A percentile compares a stretch with the other conserved stretches of the same genome.
These are phyloP conservation scores for Phataginus tetradactyla DNA, from an alignment of 2,797 vertebrate genomes.

Conservation along the genomic window DNA sequence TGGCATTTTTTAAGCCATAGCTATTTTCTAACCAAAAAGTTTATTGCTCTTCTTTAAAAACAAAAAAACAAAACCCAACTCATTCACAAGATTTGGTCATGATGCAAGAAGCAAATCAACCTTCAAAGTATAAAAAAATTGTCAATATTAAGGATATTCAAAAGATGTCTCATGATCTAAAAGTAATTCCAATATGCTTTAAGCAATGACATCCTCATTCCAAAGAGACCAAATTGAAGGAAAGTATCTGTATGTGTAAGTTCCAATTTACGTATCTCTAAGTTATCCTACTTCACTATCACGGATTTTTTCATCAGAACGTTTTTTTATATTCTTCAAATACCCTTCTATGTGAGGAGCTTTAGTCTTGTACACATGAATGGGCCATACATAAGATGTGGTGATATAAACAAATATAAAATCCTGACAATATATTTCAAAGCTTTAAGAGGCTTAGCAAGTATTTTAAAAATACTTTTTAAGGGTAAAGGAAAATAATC, in stretches of 20 bases:
- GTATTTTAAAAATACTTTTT: not conserved
- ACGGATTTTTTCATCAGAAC: not conserved
- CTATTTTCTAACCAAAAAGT: constrained; percentile 23
- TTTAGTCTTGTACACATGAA: not conserved
- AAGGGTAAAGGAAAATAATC: constrained; percentile 31
- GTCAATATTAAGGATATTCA: not conserved
- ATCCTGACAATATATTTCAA: not conserved
- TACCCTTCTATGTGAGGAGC: not conserved
- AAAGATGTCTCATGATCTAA: constrained; percentile 7
- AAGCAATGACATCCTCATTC: constrained; percentile 1
- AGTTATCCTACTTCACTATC: not conserved
- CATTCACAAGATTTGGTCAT: not conserved
- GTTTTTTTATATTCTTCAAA: constrained; percentile 14
- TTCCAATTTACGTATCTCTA: not conserved
- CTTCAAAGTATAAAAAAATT: not conserved
- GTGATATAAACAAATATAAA: constrained; percentile 32
- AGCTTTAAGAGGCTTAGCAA: not conserved
- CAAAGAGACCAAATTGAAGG: not conserved
- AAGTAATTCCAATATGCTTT: not conserved
- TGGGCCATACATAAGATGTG: not conserved
- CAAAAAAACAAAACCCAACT: not conserved
- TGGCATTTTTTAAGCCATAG: not conserved
- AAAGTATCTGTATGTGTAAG: not conserved
- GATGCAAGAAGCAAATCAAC: not conserved
- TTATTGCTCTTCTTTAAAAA: not conserved